These are phyloP conservation scores for Brachionus calyciflorus DNA, from an alignment of 1,140 invertebrate genomes.

Conservation along the genomic window DNA sequence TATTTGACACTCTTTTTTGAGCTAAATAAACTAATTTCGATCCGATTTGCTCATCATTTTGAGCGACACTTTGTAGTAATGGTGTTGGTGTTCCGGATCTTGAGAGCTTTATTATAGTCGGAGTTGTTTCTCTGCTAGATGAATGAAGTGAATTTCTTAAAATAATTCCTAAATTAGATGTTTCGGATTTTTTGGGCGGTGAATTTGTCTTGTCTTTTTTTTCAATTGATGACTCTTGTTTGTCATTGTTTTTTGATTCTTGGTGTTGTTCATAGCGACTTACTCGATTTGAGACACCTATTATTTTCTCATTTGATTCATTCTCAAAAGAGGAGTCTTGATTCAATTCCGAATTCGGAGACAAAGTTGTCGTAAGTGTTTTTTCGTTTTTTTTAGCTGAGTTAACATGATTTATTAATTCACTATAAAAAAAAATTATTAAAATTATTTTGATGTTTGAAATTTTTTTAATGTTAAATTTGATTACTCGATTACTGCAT, in stretches of 20 bases:
- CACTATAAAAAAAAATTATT: background rate
- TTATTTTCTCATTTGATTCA: background rate
- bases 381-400: background rate
- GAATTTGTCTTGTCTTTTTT: background rate
- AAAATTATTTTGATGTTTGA: too few species aligned
- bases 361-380: background rate
- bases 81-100: slow-evolving; percentile 17
- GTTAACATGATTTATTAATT: slow-evolving; percentile 18
- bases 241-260: background rate
- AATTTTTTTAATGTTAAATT: background rate
- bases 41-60: background rate
- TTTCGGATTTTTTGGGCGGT: slow-evolving; percentile 27
- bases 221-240: background rate
- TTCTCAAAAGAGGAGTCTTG: background rate
- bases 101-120: slow-evolving; percentile 12
- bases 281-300: background rate
- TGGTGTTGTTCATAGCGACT: slow-evolving; percentile 38
- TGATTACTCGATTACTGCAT: slow-evolving; percentile 34
- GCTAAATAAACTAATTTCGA: background rate
- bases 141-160: slow-evolving; percentile 34
- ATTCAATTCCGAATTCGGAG: background rate
- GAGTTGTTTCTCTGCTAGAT: slow-evolving; percentile 7
- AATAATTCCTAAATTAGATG: slow-evolving; percentile 30
- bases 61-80: slow-evolving; percentile 7
- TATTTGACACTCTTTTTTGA: slow-evolving; percentile 19